Percentiles rank a stretch among this genome's conserved stretches.
Evolutionary conservation across 2,113 vertebrate species (phyloP).

Genomic region (Lepus timidus): DNA sequence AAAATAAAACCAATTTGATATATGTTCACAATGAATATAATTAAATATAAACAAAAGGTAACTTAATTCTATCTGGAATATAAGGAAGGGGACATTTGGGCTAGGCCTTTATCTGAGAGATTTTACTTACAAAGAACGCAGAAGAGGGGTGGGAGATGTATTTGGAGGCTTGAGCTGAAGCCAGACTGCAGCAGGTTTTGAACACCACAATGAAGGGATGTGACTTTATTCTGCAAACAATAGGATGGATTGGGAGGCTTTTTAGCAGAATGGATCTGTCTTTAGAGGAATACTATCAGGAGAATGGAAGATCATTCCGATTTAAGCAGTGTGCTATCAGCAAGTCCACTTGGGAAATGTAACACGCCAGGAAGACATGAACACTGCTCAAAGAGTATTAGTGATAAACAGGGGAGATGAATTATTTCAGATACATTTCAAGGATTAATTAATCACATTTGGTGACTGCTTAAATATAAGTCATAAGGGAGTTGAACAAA

Average conservation of each 20-base stretch:
- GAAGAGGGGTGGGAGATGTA: neutral
- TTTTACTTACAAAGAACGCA: slow-evolving; percentile 13
- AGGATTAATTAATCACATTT: neutral
- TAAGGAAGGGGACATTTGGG: neutral
- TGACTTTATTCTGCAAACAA: slow-evolving; percentile 38
- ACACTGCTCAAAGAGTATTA: neutral
- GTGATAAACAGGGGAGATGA: neutral
- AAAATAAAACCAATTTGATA: neutral
- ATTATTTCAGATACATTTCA: slow-evolving; percentile 24
- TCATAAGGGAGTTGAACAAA: neutral
- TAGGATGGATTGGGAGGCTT: neutral
- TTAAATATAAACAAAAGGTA: slow-evolving; percentile 19
- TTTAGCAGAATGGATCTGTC: neutral
- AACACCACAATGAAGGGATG: neutral
- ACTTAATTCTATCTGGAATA: neutral
- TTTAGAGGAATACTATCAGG: neutral
- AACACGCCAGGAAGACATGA: neutral
- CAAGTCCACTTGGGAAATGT: neutral
- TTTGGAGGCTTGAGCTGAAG: neutral
- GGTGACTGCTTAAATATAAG: neutral
- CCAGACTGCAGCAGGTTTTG: neutral
- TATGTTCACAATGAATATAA: neutral
- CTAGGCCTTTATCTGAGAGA: neutral
- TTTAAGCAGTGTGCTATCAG: neutral
- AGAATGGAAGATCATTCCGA: neutral